Base-by-base conservation (phyloP, 1,140 invertebrate genomes). In the Zaprionus tsacasi region DNA sequence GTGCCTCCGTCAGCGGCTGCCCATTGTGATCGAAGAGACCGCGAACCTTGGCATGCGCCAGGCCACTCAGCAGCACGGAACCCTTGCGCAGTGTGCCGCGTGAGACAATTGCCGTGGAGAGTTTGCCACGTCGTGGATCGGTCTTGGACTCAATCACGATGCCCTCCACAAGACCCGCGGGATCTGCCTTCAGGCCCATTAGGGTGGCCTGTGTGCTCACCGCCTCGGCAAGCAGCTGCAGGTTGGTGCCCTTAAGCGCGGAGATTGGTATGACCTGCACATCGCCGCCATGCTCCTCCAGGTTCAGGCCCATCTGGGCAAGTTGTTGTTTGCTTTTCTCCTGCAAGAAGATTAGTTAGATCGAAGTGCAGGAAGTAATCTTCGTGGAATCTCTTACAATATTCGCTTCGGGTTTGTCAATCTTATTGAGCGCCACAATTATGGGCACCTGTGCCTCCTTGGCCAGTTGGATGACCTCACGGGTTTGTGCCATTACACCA, bases 381-480 rank as follows among this genome's bases (percentile, higher is more conserved):
- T 0, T 27, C 11, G 12, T 21, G 21, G 21, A 11, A 8, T n/a
- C 6, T 94, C 95, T 94, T 95, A 97, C 96, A 93, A 98, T 95
- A 94, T 99, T 95, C 68, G 96, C 97, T 89, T 95, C 95, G 57
- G 95, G 95, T 91, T 98, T 98, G 93, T 99, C 99, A 79, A 99
- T 98, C 94, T 99, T 99, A 93, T 99, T 99, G 55, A 99, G 96
- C n/a, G 99, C 99, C 55, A 99, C 98, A 82, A 99, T 96, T 4
- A 99, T 96, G 0, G 98, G 98, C 78, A 99, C 98, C 96, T 96
- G 94, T 3, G 96, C 96, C 76, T 95, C 94, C 85, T 94, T 95
- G 0, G 97, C 96, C 95, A 97, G 96, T 73, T 94, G 82, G 36
- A 98, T 95, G 43, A 96, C 96, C 93, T 98, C 96, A 4, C 95